Evolutionary conservation across 2,113 vertebrate genomes (phyloP).

Genomic region (Callorhinus ursinus): DNA sequence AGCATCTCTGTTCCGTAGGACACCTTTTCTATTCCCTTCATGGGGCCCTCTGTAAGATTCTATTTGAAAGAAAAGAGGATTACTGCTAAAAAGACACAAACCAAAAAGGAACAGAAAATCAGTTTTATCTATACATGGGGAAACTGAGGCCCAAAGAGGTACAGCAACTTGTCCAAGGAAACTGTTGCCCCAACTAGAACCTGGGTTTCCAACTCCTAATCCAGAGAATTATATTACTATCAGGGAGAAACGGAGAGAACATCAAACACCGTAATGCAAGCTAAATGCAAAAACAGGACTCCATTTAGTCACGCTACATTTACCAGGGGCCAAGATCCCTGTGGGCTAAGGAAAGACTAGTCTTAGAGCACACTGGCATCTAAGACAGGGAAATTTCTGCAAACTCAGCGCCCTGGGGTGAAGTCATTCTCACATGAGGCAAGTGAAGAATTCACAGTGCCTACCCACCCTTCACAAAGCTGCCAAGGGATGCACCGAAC

Average conservation of each 20-base stretch:
- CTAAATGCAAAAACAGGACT: not conserved
- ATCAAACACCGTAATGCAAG: not conserved
- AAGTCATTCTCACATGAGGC: not conserved
- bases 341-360: not conserved
- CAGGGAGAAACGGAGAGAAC: not conserved
- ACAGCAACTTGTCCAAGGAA: not conserved
- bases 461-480: not conserved
- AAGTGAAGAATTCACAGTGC: not conserved
- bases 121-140: not conserved
- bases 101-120: not conserved
- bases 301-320: not conserved
- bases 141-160: not conserved
- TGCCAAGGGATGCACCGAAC: not conserved
- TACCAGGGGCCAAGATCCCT: not conserved
- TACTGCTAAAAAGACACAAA: slow-evolving; percentile 42
- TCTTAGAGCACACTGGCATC: not conserved
- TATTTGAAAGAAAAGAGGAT: not conserved
- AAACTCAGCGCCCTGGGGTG: not conserved
- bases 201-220: not conserved
- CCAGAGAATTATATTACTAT: not conserved
- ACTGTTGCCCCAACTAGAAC: not conserved
- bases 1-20: not conserved
- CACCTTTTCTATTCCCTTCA: not conserved
- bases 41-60: not conserved
- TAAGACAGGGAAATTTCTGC: not conserved